A percentile compares a stretch with the other conserved stretches of the same genome.
Evolutionary conservation across 2,888 invertebrate species (phyloP).

Genomic region (Ectemnius cavifrons): DNA sequence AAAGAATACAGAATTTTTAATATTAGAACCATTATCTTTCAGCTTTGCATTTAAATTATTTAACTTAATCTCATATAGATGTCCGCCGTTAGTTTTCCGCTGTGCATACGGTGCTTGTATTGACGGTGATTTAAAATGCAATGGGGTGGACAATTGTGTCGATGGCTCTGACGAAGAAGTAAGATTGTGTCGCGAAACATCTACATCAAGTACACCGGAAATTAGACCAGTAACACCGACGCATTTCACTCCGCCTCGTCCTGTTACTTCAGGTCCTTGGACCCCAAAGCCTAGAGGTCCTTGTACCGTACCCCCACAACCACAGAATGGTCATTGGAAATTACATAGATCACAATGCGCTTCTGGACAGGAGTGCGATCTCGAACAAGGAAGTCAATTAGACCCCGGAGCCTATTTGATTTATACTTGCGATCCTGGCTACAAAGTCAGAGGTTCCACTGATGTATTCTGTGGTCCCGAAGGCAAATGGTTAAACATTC

Average conservation of each 20-base stretch:
- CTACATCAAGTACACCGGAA: constrained; percentile 13
- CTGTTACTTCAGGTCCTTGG: constrained; percentile 2
- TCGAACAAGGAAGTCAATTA: constrained; percentile 42
- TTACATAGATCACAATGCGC: constrained; percentile 64
- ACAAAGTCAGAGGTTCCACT: constrained; percentile 52
- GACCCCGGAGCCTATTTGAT: constrained; percentile 65
- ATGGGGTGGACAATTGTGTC: constrained; percentile 72
- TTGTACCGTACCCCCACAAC: constrained; percentile 67
- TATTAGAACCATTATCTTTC: background rate
- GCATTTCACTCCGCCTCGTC: constrained; percentile 3
- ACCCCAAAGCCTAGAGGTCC: constrained; percentile 17
- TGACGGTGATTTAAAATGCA: constrained; percentile 70
- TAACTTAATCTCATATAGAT: constrained; percentile 61
- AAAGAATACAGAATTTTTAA: background rate
- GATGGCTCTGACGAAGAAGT: constrained; percentile 77
- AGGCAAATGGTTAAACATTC: constrained; percentile 67
- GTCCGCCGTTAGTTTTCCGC: constrained; percentile 70
- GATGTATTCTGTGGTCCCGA: constrained; percentile 63
- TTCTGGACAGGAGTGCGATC: constrained; percentile 55
- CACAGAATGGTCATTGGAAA: constrained; percentile 66
- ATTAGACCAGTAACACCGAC: background rate
- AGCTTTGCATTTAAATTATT: background rate
- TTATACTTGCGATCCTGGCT: constrained; percentile 69
- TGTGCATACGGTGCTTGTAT: constrained; percentile 78
- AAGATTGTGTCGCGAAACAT: constrained; percentile 45